A percentile compares a stretch with the other conserved stretches of the same genome.
These are phyloP conservation scores for Erebia ligea DNA, from an alignment of 2,888 invertebrate species.

Conservation along the genomic window DNA sequence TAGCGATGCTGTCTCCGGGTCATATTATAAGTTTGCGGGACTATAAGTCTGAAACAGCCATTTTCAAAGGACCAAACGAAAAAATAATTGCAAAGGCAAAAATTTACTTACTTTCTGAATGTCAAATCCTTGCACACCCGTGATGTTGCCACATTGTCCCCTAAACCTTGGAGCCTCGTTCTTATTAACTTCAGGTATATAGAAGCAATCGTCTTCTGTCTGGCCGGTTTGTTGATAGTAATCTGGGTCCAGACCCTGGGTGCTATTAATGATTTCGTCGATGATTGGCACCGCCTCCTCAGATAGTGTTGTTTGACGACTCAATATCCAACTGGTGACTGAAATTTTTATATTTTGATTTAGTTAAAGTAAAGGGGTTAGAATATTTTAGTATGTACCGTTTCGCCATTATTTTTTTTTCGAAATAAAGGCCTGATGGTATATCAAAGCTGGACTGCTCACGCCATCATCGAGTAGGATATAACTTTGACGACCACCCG, in stretches of 20 bases:
- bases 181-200: conserved; percentile 57
- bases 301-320: conserved; percentile 53
- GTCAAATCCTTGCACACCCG: conserved; percentile 57
- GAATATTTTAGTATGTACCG: too few relatives aligned
- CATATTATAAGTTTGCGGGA: too few relatives aligned
- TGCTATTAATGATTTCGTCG: conserved; percentile 49
- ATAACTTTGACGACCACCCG: too few relatives aligned
- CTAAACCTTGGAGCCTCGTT: conserved; percentile 58
- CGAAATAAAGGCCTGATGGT: too few relatives aligned
- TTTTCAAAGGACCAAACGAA: too few relatives aligned
- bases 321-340: conserved; percentile 74
- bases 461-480: too few relatives aligned
- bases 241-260: conserved; percentile 59
- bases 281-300: conserved; percentile 49
- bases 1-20: too few relatives aligned
- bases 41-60: too few relatives aligned
- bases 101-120: conserved; percentile 51
- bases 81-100: too few relatives aligned
- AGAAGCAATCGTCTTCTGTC: conserved; percentile 66
- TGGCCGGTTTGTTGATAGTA: conserved; percentile 64
- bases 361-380: too few relatives aligned
- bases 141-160: conserved; percentile 60
- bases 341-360: conserved; percentile 23
- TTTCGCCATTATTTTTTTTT: too few relatives aligned
- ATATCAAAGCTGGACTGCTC: too few relatives aligned